phyloP scores from a whole-genome alignment of 2,797 vertebrate genomes.

The Sebastes trivittatus region DNA sequence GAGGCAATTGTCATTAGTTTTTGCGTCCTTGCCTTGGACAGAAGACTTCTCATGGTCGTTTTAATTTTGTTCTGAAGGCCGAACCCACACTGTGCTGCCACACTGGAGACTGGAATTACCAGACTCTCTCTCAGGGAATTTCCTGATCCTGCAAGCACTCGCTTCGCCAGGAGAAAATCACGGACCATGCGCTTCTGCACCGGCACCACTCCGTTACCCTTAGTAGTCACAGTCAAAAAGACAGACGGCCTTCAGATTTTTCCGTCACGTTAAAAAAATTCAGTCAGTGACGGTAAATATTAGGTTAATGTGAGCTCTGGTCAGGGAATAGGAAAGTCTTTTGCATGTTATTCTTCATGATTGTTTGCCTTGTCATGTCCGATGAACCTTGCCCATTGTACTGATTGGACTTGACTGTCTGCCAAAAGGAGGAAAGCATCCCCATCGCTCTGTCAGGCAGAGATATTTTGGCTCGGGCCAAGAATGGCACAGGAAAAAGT shows the following conservation, averaged over 20 bases:
- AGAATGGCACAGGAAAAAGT: conserved; percentile 86
- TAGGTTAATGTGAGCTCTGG: background rate
- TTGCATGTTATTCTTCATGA: background rate
- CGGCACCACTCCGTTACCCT: too few relatives aligned
- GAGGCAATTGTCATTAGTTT: too few relatives aligned
- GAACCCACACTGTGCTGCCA: too few relatives aligned
- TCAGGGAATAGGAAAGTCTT: background rate
- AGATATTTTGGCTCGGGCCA: conserved; percentile 84
- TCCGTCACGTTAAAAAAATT: background rate
- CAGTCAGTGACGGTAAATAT: too few relatives aligned
- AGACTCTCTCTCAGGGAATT: too few relatives aligned
- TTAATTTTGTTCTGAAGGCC: too few relatives aligned
- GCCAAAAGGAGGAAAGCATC: conserved; percentile 83
- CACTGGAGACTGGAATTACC: too few relatives aligned
- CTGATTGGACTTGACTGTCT: conserved; percentile 18
- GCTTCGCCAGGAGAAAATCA: too few relatives aligned
- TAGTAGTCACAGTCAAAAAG: background rate
- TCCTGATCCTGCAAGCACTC: too few relatives aligned
- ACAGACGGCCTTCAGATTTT: background rate
- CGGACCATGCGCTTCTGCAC: too few relatives aligned
- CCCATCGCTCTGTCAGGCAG: conserved; percentile 84
- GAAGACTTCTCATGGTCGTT: too few relatives aligned
- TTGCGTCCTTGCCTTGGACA: too few relatives aligned
- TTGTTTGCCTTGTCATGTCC: background rate
- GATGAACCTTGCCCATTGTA: background rate